These are phyloP conservation scores for Ormyrus rosae DNA, from an alignment of 2,888 invertebrate species.

Conservation along the genomic window DNA sequence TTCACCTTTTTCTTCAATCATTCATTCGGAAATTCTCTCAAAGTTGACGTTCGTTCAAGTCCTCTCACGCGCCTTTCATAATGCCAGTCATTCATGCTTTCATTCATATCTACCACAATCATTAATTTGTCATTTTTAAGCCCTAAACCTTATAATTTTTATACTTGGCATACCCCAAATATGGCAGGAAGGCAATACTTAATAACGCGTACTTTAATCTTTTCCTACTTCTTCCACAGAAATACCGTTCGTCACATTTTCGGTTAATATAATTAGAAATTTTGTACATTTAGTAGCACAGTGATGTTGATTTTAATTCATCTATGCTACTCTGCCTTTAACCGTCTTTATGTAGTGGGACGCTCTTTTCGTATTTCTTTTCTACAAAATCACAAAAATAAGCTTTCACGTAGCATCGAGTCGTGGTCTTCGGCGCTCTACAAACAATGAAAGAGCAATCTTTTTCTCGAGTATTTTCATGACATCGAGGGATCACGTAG, in stretches of 20 bases:
- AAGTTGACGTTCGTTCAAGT: slow-evolving; percentile 13
- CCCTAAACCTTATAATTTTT: slow-evolving; percentile 76
- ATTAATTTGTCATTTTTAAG: slow-evolving; percentile 65
- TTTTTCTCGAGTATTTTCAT: slow-evolving; percentile 39
- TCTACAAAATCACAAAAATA: slow-evolving; percentile 60
- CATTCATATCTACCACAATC: slow-evolving; percentile 59
- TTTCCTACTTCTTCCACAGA: slow-evolving; percentile 48
- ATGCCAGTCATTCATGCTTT: slow-evolving; percentile 58
- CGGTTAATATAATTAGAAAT: slow-evolving; percentile 61
- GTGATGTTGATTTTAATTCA: slow-evolving; percentile 42
- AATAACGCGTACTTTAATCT: slow-evolving; percentile 72
- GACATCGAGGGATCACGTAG: slow-evolving; percentile 19
- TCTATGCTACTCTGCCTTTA: slow-evolving; percentile 46
- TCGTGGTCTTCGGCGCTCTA: slow-evolving; percentile 50
- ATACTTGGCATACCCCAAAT: slow-evolving; percentile 80
- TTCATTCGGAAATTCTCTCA: slow-evolving; percentile 14
- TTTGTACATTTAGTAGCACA: slow-evolving; percentile 63
- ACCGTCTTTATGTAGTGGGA: slow-evolving; percentile 51
- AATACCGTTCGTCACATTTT: slow-evolving; percentile 47
- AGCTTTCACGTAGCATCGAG: slow-evolving; percentile 58
- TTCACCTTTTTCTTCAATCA: slow-evolving; percentile 45
- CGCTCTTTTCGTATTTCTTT: slow-evolving; percentile 49
- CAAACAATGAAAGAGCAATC: slow-evolving; percentile 50
- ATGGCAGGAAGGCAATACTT: slow-evolving; percentile 82
- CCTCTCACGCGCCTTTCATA: slow-evolving; percentile 53